Conservation (phyloP, 2,888 invertebrate genomes). For the Lepetodrilus schrolli region DNA sequence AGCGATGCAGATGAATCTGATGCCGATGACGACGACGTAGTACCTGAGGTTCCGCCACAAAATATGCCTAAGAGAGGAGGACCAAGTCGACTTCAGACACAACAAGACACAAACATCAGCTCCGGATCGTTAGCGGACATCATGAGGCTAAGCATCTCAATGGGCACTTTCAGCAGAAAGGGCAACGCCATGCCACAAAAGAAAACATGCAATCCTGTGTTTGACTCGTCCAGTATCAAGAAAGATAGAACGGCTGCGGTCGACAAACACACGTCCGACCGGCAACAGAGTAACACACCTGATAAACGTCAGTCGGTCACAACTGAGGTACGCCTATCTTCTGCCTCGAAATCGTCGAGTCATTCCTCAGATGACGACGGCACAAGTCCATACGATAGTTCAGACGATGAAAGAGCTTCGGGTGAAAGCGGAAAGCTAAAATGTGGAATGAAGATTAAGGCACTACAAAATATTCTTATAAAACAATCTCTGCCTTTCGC, state of each 20-base stretch:
- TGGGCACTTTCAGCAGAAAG: slow-evolving; percentile 32
- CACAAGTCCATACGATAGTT: not conserved
- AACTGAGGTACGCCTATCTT: not conserved
- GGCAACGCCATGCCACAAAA: slow-evolving; percentile 5
- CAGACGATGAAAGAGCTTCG: not conserved
- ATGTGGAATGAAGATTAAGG: slow-evolving; percentile 41
- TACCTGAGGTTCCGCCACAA: not conserved
- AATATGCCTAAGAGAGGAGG: not conserved
- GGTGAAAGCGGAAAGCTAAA: slow-evolving; percentile 3
- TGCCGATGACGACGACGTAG: not conserved
- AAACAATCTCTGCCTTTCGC: slow-evolving; percentile 47
- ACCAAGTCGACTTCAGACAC: not conserved
- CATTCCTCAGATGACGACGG: slow-evolving; percentile 14
- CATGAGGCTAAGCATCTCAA: slow-evolving; percentile 35
- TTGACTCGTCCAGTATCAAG: slow-evolving; percentile 32
- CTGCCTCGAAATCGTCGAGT: not conserved
- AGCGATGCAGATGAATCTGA: slow-evolving; percentile 4
- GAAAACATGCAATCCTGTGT: slow-evolving; percentile 35
- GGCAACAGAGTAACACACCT: not conserved
- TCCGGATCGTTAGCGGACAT: slow-evolving; percentile 38
- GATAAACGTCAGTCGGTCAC: not conserved
- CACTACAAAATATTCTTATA: slow-evolving; percentile 44
- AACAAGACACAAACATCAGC: not conserved
- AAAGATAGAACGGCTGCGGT: not conserved
- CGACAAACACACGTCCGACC: not conserved